A percentile compares a stretch with the other conserved stretches of the same genome.
Evolutionary conservation across 1,140 invertebrate genomes (phyloP).

Genomic region (Drosophila suzukii): DNA sequence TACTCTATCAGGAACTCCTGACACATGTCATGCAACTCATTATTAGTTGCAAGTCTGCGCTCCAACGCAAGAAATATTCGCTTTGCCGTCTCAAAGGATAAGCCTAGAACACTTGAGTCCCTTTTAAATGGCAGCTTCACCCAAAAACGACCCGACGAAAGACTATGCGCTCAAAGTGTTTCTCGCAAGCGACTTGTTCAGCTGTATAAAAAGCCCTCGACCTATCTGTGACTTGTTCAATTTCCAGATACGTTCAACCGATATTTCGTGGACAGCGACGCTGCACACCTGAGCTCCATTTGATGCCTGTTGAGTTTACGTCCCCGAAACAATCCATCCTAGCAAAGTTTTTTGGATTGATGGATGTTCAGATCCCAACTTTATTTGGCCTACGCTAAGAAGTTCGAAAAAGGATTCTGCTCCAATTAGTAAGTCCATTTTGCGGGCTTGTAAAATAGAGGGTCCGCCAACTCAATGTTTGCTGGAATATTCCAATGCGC

Average conservation of each 20-base stretch:
- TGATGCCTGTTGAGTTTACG: background rate
- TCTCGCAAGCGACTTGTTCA: background rate
- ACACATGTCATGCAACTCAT: constrained; percentile 1
- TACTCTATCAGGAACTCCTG: constrained; percentile 27
- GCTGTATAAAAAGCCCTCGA: too few relatives aligned
- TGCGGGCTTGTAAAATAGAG: background rate
- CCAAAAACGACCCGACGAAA: constrained; percentile 8
- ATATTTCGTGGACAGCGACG: background rate
- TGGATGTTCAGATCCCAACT: background rate
- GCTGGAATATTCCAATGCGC: too few relatives aligned
- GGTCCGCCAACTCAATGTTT: background rate
- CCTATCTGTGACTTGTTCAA: constrained; percentile 1
- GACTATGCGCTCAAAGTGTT: too few relatives aligned
- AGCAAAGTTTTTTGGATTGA: too few relatives aligned
- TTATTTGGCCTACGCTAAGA: constrained; percentile 5
- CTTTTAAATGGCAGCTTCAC: constrained; percentile 9
- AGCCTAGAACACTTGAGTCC: background rate
- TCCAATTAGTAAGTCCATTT: background rate
- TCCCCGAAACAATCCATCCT: constrained; percentile 7
- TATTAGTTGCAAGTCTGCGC: background rate
- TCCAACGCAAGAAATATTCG: constrained; percentile 1
- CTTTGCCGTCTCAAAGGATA: constrained; percentile 2
- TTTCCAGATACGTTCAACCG: too few relatives aligned
- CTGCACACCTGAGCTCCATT: background rate
- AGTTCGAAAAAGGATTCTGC: constrained; percentile 15